Conservation (phyloP, 1,140 invertebrate species). For the Rhysida immarginata region DNA sequence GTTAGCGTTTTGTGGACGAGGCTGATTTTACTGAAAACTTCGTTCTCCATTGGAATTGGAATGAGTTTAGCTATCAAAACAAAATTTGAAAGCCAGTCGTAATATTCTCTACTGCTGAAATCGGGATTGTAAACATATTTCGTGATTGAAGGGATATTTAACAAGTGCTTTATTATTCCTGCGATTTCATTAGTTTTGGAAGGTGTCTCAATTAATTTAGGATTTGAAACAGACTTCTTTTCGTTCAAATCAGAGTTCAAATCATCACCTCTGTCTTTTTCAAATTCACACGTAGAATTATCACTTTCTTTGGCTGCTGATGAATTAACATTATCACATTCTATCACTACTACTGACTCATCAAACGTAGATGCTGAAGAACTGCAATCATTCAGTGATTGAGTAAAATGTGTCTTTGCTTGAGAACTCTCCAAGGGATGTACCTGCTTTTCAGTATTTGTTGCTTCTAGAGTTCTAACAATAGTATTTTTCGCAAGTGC, state of each 20-base stretch:
- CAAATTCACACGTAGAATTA: neutral
- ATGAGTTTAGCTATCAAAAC: neutral
- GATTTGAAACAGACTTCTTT: neutral
- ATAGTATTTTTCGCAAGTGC: no score
- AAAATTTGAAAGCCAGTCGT: conserved; percentile 4
- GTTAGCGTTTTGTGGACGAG: neutral
- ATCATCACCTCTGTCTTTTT: neutral
- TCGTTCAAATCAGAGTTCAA: neutral
- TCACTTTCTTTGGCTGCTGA: neutral
- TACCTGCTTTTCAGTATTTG: no score
- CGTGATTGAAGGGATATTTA: neutral
- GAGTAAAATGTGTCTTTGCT: no score
- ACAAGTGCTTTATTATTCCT: no score
- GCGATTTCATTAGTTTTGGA: no score
- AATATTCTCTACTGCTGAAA: neutral
- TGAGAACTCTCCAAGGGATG: no score
- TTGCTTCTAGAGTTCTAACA: no score
- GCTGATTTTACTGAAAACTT: conserved; percentile 1
- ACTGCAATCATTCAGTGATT: no score
- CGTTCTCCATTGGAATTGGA: neutral
- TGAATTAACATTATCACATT: no score
- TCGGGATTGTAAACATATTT: conserved; percentile 1
- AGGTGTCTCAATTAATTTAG: neutral
- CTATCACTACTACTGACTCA: no score
- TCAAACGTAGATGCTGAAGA: no score